Conservation (phyloP, 2,113 vertebrate species). For the Pogona vitticeps region DNA sequence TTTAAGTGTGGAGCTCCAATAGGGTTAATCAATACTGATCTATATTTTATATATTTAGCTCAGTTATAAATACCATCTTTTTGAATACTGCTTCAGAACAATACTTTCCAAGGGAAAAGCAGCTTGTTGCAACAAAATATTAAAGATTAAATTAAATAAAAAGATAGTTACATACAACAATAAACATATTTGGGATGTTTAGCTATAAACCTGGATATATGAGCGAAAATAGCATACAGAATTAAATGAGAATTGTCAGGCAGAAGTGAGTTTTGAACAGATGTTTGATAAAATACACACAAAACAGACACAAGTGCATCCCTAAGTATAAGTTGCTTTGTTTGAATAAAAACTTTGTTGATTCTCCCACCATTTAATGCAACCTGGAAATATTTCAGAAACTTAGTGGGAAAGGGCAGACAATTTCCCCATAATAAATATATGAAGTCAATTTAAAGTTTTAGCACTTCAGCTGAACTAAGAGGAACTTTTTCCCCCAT, state of each 20-base stretch:
- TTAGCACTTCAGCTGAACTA: neutral
- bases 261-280: neutral
- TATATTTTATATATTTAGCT: too few species aligned
- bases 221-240: neutral
- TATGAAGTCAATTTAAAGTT: slow-evolving; percentile 35
- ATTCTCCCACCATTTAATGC: neutral
- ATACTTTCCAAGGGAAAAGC: too few species aligned
- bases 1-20: too few species aligned
- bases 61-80: too few species aligned
- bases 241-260: neutral
- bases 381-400: neutral
- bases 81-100: too few species aligned
- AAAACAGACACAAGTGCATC: neutral
- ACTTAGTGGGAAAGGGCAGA: slow-evolving; percentile 6
- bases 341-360: neutral
- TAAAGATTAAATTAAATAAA: too few species aligned
- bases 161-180: too few species aligned
- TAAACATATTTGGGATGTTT: neutral
- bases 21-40: too few species aligned
- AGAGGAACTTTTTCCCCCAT: neutral
- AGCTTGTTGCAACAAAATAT: too few species aligned
- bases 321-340: neutral
- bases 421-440: slow-evolving; percentile 17
- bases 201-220: neutral
- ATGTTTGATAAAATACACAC: neutral